Conservation (phyloP, 2,888 invertebrate species). For the Apodemia mormo region DNA sequence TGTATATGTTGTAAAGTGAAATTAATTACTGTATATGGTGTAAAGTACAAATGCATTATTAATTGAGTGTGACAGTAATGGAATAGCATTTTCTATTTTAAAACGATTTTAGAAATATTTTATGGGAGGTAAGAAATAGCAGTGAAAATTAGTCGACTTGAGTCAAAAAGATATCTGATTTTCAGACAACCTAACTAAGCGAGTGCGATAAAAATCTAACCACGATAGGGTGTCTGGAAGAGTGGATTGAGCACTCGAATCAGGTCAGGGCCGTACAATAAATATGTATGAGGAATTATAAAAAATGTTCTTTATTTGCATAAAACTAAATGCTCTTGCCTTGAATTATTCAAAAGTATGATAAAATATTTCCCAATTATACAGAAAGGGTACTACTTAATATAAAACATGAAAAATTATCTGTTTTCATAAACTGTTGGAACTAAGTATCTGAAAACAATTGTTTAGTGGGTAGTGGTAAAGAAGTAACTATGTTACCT, state of each 20-base stretch:
- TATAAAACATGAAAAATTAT: background rate
- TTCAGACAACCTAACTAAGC: conserved; percentile 22
- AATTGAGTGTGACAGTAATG: too few relatives aligned
- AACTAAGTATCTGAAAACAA: too few relatives aligned
- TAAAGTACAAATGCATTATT: too few relatives aligned
- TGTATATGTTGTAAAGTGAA: too few relatives aligned
- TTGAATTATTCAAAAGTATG: conserved; percentile 4
- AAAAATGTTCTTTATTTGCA: conserved; percentile 29
- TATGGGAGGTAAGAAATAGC: background rate
- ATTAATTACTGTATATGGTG: too few relatives aligned
- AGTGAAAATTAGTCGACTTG: background rate
- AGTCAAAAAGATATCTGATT: background rate
- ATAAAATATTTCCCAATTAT: background rate
- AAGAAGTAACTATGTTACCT: too few relatives aligned
- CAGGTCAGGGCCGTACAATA: conserved; percentile 58
- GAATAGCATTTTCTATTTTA: too few relatives aligned
- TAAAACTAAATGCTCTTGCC: background rate
- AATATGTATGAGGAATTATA: conserved; percentile 36
- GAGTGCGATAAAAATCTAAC: conserved; percentile 52
- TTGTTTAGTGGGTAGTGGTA: too few relatives aligned
- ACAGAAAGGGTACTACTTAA: background rate
- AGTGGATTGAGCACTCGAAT: conserved; percentile 55
- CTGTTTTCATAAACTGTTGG: background rate
- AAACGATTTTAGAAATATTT: background rate
- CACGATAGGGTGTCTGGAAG: conserved; percentile 62